A percentile compares a stretch with the other conserved stretches of the same genome.
These are phyloP conservation scores for Subacronicta megacephala DNA, from an alignment of 2,888 invertebrate genomes.

Conservation along the genomic window DNA sequence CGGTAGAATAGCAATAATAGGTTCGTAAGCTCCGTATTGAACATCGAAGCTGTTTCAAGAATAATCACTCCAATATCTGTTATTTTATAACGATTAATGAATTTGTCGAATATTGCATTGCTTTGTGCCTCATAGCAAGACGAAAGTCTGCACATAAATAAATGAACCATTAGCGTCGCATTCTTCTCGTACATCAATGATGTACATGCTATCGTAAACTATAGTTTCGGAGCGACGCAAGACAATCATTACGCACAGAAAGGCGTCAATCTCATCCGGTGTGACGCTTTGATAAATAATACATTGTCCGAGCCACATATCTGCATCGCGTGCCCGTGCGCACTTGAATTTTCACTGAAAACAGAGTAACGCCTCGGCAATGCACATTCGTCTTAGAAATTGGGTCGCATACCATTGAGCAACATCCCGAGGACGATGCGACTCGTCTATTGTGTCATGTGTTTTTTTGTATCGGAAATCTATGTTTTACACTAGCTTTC, in stretches of 20 bases:
- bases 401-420: slow-evolving; percentile 69
- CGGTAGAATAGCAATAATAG: too few species aligned
- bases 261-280: slow-evolving; percentile 55
- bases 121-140: neutral
- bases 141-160: slow-evolving; percentile 19
- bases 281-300: slow-evolving; percentile 62
- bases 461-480: slow-evolving; percentile 41
- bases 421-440: slow-evolving; percentile 59
- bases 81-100: too few species aligned
- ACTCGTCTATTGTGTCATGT: slow-evolving; percentile 55
- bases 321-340: slow-evolving; percentile 62
- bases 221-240: slow-evolving; percentile 9
- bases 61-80: too few species aligned
- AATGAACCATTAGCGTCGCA: slow-evolving; percentile 19
- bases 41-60: too few species aligned
- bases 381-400: slow-evolving; percentile 66
- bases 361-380: slow-evolving; percentile 62
- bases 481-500: slow-evolving; percentile 25
- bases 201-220: slow-evolving; percentile 19
- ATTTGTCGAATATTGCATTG: neutral
- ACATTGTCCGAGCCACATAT: slow-evolving; percentile 62
- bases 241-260: slow-evolving; percentile 49
- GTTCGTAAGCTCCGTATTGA: too few species aligned
- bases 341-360: slow-evolving; percentile 68
- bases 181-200: slow-evolving; percentile 14